A percentile compares a stretch with the other conserved stretches of the same genome.
Evolutionary conservation across 2,888 invertebrate genomes (phyloP).

Genomic region (Cenopis cana): DNA sequence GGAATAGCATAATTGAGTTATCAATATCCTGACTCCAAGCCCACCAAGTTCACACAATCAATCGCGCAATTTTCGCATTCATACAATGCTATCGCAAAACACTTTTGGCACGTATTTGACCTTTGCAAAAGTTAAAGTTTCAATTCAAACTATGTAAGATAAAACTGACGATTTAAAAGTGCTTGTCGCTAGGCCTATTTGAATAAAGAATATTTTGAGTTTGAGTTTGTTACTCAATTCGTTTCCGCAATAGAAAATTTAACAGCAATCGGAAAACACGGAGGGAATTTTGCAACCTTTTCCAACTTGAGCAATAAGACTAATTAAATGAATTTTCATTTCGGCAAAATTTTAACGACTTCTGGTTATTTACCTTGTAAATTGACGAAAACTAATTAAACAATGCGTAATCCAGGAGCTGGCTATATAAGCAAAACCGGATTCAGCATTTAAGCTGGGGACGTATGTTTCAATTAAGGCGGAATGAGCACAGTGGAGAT

Average conservation of each 20-base stretch:
- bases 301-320: slow-evolving; percentile 22
- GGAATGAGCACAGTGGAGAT: slow-evolving; percentile 55
- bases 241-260: slow-evolving; percentile 12
- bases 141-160: too few species aligned
- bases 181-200: too few species aligned
- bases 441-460: slow-evolving; percentile 57
- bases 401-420: slow-evolving; percentile 48
- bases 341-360: slow-evolving; percentile 36
- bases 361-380: slow-evolving; percentile 57
- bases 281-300: slow-evolving; percentile 25
- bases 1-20: slow-evolving; percentile 5
- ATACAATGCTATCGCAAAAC: slow-evolving; percentile 3
- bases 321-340: slow-evolving; percentile 39
- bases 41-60: neutral
- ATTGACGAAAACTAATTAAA: slow-evolving; percentile 61
- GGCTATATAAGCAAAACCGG: slow-evolving; percentile 56
- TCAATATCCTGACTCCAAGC: slow-evolving; percentile 1
- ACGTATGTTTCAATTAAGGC: slow-evolving; percentile 64
- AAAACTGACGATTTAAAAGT: too few species aligned
- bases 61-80: neutral
- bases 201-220: too few species aligned
- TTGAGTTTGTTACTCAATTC: slow-evolving; percentile 12
- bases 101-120: slow-evolving; percentile 7
- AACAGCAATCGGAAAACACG: slow-evolving; percentile 18
- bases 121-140: slow-evolving; percentile 18